Evolutionary conservation across 2,797 vertebrate genomes (phyloP).

Genomic region (Halcyon smyrnensis): DNA sequence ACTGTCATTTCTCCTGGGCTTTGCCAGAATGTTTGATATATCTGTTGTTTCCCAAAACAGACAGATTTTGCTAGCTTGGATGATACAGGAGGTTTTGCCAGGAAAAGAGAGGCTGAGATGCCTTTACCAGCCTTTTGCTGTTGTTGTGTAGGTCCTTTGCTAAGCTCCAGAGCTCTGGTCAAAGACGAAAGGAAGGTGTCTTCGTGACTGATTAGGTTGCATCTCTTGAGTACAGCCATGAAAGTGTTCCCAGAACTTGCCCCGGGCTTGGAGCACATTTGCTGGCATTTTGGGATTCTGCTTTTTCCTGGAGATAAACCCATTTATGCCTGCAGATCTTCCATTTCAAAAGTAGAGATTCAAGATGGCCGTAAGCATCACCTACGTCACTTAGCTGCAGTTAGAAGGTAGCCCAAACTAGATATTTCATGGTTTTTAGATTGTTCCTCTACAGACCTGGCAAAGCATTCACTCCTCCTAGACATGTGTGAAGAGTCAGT

Average conservation of each 20-base stretch:
- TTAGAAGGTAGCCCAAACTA: neutral
- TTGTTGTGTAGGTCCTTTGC: neutral
- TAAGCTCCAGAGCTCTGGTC: neutral
- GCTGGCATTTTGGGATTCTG: neutral
- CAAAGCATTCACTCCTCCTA: neutral
- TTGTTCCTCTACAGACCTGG: neutral
- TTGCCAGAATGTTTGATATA: constrained; percentile 4
- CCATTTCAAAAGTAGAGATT: neutral
- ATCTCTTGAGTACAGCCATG: neutral
- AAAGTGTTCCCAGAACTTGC: neutral
- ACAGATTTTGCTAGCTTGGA: neutral
- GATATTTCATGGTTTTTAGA: neutral
- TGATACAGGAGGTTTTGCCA: neutral
- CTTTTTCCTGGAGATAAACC: neutral
- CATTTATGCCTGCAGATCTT: neutral
- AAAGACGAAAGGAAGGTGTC: neutral
- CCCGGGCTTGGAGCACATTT: neutral
- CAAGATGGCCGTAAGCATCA: neutral
- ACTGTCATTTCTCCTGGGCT: constrained; percentile 30
- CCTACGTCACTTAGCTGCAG: neutral
- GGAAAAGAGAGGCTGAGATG: neutral
- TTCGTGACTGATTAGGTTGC: neutral
- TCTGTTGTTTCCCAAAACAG: neutral
- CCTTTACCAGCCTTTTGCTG: neutral
- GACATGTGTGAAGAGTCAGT: neutral